Evolutionary conservation across 2,888 invertebrate species (phyloP).

Genomic region (Empis stercorea): DNA sequence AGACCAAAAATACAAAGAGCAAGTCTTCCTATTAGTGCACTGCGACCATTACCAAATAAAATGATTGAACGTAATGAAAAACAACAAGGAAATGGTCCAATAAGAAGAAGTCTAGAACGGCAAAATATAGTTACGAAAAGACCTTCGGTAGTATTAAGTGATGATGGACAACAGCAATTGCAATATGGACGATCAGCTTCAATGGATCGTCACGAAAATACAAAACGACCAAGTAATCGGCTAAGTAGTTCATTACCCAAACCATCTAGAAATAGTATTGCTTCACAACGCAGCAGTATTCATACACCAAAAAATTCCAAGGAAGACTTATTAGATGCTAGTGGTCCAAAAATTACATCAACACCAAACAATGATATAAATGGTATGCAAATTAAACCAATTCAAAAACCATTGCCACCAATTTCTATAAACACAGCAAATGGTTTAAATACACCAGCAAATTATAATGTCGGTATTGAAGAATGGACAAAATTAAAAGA

Average conservation of each 20-base stretch:
- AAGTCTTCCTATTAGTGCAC: conserved; percentile 15
- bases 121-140: conserved; percentile 27
- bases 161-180: conserved; percentile 12
- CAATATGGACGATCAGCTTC: conserved; percentile 24
- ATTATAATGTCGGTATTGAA: conserved; percentile 19
- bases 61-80: conserved; percentile 9
- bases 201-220: conserved; percentile 29
- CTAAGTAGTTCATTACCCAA: conserved; percentile 7
- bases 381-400: conserved; percentile 1
- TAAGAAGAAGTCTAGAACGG: conserved; percentile 21
- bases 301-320: conserved; percentile 17
- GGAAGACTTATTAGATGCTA: conserved; percentile 18
- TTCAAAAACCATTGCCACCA: conserved; percentile 8
- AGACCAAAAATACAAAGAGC: conserved; percentile 17
- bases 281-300: conserved; percentile 3
- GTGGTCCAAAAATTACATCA: conserved; percentile 21
- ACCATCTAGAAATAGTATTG: conserved; percentile 6
- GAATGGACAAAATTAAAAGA: conserved; percentile 32
- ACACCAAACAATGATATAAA: conserved; percentile 18
- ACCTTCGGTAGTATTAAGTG: conserved; percentile 9
- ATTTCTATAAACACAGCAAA: conserved; percentile 6
- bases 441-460: conserved; percentile 3
- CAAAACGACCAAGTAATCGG: conserved; percentile 16
- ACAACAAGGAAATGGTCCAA: conserved; percentile 10
- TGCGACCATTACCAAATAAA: conserved; percentile 13